A percentile compares a stretch with the other conserved stretches of the same genome.
phyloP scores from a whole-genome alignment of 2,888 invertebrate species.

The Megamerina dolium region DNA sequence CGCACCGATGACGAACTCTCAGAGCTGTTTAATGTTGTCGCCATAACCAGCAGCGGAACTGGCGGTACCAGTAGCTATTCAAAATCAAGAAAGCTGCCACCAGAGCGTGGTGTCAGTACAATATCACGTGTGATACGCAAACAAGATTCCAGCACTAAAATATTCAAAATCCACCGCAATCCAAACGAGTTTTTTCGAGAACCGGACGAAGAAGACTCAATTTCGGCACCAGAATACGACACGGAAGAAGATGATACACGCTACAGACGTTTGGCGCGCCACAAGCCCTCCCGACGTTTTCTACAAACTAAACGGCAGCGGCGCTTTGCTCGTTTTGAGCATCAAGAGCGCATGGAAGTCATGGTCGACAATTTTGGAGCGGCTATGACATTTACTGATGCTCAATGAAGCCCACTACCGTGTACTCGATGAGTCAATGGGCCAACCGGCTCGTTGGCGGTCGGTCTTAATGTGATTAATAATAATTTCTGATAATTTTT shows the following conservation, averaged over 20 bases:
- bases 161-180: constrained; percentile 40
- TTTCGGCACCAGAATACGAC: constrained; percentile 42
- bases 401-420: constrained; percentile 13
- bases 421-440: background rate
- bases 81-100: constrained; percentile 25
- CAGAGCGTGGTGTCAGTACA: constrained; percentile 32
- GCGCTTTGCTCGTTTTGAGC: constrained; percentile 36
- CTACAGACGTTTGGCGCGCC: constrained; percentile 34
- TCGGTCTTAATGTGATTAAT: constrained; percentile 28
- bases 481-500: constrained; percentile 20
- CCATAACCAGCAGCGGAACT: constrained; percentile 29
- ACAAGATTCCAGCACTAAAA: constrained; percentile 31
- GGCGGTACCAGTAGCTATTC: constrained; percentile 26
- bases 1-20: constrained; percentile 40
- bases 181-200: constrained; percentile 41
- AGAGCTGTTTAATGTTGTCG: constrained; percentile 40
- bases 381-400: constrained; percentile 37
- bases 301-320: constrained; percentile 27
- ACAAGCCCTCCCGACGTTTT: constrained; percentile 20
- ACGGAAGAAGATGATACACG: constrained; percentile 35
- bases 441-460: too few relatives aligned
- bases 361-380: constrained; percentile 42
- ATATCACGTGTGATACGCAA: constrained; percentile 39
- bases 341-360: constrained; percentile 42
- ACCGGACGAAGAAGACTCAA: constrained; percentile 39